Evolutionary conservation across 2,888 invertebrate genomes (phyloP), one percentile per base, ranked within the genome.

Genomic region (Sepioteuthis lessoniana): DNA sequence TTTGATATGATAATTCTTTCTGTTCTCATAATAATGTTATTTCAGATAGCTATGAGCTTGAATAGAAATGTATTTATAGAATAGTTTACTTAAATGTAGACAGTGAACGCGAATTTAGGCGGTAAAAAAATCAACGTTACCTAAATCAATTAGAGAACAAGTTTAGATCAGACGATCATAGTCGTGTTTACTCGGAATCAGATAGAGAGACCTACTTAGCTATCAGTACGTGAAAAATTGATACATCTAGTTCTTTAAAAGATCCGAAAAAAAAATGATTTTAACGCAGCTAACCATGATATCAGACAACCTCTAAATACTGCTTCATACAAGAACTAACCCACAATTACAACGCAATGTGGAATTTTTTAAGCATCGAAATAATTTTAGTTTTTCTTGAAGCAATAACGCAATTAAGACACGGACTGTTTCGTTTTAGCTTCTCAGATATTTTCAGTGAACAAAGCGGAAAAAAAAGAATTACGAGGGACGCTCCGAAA

Each of bases 1-100:
- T 76, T 76, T 76, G 76, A 76, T 76, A 76, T 76, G 76, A 76
- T 76, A 76, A n/a, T n/a, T 76, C 76, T 8, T 76, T 76, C 76
- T n/a, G 31, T 76, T 76, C 76, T 10, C 31, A 76, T 76, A 76
- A 76, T n/a, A 76, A n/a, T n/a, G n/a, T n/a, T 76, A 76, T 76
- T 76, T 35, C 76, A 76, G 76, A n/a, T n/a, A 10, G 13, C 76
- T 76, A 76, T 76, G n/a, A 25, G 76, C 19, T n/a, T 76, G 76
- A 76, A 76, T n/a, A 2, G 76, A 76, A 31, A 16, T 76, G n/a
- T 76, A 76, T 76, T 76, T 76, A 76, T 76, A 76, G n/a, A 76
- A 76, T 76, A 16, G 3, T 16, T 76, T 76, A n/a, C 76, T 76
- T 76, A 76, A 76, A 76, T n/a, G 76, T 76, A 76, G 76, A 76